Evolutionary conservation across 2,888 invertebrate species (phyloP).

Genomic region (Diarsia rubi): DNA sequence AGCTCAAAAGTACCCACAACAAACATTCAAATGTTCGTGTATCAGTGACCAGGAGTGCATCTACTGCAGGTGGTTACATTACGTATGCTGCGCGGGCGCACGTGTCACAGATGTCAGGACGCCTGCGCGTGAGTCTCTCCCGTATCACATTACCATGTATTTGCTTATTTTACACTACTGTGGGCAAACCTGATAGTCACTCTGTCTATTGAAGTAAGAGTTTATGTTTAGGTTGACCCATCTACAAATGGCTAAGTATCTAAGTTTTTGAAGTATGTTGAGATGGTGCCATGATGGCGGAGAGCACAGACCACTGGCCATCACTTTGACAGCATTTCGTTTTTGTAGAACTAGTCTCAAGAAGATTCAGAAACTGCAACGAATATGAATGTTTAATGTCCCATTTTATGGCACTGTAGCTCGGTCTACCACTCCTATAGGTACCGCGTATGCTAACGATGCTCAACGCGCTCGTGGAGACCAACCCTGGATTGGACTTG

Average conservation of each 20-base stretch:
- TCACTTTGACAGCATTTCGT: neutral
- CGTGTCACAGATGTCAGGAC: constrained; percentile 29
- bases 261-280: neutral
- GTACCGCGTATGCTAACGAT: too few species aligned
- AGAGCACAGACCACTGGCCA: neutral
- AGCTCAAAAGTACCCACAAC: too few species aligned
- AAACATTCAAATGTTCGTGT: neutral
- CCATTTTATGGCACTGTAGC: too few species aligned
- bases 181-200: neutral
- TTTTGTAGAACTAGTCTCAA: neutral
- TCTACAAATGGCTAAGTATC: neutral
- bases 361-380: neutral
- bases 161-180: constrained; percentile 20
- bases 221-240: too few species aligned
- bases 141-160: constrained; percentile 35
- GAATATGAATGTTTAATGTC: too few species aligned
- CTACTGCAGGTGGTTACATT: constrained; percentile 11
- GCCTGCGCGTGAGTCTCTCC: constrained; percentile 12
- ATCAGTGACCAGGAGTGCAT: neutral
- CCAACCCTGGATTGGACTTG: too few species aligned
- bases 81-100: constrained; percentile 22
- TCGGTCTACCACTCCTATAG: too few species aligned
- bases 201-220: neutral
- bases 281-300: neutral
- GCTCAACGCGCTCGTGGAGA: too few species aligned